Conservation (phyloP, 2,113 vertebrate species). For the Rafetus swinhoei region DNA sequence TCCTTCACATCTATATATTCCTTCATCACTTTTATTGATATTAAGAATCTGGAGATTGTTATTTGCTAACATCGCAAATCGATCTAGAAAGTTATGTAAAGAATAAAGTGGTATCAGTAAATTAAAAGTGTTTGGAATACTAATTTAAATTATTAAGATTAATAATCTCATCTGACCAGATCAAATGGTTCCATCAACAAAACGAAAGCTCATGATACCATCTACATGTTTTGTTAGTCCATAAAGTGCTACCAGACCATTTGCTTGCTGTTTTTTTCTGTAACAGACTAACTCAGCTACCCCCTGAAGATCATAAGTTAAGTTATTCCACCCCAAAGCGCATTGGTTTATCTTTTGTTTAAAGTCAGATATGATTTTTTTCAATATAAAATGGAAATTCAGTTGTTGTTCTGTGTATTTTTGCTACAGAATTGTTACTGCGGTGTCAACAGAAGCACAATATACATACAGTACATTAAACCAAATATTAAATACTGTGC, state of each 20-base stretch:
- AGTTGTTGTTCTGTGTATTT: background rate
- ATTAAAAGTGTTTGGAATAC: background rate
- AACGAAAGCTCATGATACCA: constrained; percentile 53
- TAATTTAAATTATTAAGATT: constrained; percentile 7
- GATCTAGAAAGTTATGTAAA: constrained; percentile 79
- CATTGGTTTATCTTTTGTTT: background rate
- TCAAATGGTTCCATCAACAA: constrained; percentile 41
- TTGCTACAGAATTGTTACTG: background rate
- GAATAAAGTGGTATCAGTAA: constrained; percentile 45
- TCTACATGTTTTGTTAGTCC: too few relatives aligned
- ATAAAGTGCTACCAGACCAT: too few relatives aligned
- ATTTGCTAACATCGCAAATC: constrained; percentile 90
- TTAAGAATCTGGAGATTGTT: constrained; percentile 95
- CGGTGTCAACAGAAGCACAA: constrained; percentile 21
- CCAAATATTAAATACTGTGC: background rate
- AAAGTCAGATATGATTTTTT: constrained; percentile 42
- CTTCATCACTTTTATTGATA: constrained; percentile 96
- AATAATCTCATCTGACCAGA: constrained; percentile 12
- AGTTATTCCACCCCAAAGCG: background rate
- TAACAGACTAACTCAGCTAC: too few relatives aligned
- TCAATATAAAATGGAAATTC: background rate
- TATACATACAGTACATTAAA: background rate
- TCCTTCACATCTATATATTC: constrained; percentile 96
- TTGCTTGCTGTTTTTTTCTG: too few relatives aligned
- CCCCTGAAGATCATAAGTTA: background rate